These are phyloP conservation scores for Diachrysia chrysitis DNA, from an alignment of 2,888 invertebrate species.

Conservation along the genomic window DNA sequence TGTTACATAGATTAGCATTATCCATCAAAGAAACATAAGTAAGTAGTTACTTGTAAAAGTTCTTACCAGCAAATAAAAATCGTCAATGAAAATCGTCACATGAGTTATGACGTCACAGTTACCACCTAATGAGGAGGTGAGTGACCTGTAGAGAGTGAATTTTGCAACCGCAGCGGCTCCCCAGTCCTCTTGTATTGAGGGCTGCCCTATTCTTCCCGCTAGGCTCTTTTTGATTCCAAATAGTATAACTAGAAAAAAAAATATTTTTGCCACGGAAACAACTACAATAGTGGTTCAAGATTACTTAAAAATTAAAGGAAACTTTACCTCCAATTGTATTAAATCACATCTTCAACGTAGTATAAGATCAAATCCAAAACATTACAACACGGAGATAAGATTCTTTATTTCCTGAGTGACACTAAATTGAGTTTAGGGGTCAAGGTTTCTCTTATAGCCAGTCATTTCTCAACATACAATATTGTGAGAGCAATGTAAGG, in stretches of 20 bases:
- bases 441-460: background rate
- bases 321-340: background rate
- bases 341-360: background rate
- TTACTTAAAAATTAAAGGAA: too few relatives aligned
- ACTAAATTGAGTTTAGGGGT: background rate
- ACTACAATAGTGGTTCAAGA: too few relatives aligned
- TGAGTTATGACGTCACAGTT: conserved; percentile 6
- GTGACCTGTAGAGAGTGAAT: conserved; percentile 43
- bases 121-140: conserved; percentile 15
- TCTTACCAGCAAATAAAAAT: conserved; percentile 22
- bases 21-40: too few relatives aligned
- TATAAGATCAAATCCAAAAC: background rate
- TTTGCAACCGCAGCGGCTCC: conserved; percentile 59
- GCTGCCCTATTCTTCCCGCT: conserved; percentile 45
- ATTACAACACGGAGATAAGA: background rate
- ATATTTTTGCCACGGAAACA: background rate
- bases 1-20: too few relatives aligned
- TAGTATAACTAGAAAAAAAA: background rate
- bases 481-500: conserved; percentile 5
- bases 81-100: conserved; percentile 25
- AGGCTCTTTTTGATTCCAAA: conserved; percentile 4
- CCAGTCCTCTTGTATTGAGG: conserved; percentile 48
- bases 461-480: background rate
- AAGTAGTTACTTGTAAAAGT: background rate
- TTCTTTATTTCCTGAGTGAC: background rate